Conservation (phyloP, 2,113 vertebrate species). For the Ceuthmochares aereus region DNA sequence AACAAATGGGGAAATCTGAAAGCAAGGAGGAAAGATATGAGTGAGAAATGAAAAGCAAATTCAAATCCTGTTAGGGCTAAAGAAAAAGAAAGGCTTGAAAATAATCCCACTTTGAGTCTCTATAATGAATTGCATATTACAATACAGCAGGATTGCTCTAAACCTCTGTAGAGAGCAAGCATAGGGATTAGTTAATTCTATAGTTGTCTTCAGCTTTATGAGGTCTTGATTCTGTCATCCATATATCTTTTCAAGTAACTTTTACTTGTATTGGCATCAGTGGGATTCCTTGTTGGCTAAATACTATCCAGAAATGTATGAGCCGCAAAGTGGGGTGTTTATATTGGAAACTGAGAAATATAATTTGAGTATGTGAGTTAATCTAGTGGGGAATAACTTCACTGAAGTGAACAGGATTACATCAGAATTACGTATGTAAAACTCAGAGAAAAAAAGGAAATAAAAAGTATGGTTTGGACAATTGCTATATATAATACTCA, state of each 20-base stretch:
- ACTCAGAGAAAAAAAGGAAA: not conserved
- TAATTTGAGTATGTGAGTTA: not conserved
- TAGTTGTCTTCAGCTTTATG: constrained; percentile 26
- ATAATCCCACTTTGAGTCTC: constrained; percentile 45
- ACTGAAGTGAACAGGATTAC: constrained; percentile 10
- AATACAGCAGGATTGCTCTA: not conserved
- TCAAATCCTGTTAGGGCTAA: constrained; percentile 58
- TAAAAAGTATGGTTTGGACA: not conserved
- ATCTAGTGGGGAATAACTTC: constrained; percentile 19
- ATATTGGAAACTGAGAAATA: constrained; percentile 26
- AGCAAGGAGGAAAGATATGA: constrained; percentile 37
- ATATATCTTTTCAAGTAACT: constrained; percentile 2
- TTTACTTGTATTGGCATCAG: constrained; percentile 13
- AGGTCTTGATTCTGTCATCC: constrained; percentile 31
- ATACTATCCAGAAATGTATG: not conserved
- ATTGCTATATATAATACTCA: not conserved
- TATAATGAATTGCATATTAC: constrained; percentile 43
- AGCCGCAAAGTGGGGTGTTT: not conserved
- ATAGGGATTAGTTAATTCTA: constrained; percentile 44
- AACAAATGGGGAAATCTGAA: constrained; percentile 56
- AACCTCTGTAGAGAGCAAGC: constrained; percentile 30
- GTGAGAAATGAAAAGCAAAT: constrained; percentile 55
- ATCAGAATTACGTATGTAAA: constrained; percentile 44
- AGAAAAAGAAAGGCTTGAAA: constrained; percentile 43
- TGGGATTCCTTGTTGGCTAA: not conserved